phyloP scores from a whole-genome alignment of 2,113 vertebrate genomes.

The Plestiodon gilberti region DNA sequence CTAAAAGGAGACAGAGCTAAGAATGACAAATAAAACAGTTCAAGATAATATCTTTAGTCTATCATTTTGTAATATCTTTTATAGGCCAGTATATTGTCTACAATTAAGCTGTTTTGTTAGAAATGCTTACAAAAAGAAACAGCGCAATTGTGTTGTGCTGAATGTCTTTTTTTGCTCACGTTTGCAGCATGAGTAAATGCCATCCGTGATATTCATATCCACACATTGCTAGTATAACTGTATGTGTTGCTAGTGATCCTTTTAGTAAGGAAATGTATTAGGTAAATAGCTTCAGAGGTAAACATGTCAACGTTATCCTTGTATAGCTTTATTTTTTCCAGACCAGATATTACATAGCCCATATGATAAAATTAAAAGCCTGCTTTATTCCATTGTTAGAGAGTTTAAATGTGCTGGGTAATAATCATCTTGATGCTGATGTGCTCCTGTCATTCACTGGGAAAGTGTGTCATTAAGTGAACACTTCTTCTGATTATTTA shows the following conservation, averaged over 20 bases:
- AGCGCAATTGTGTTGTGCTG: background rate
- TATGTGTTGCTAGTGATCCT: conserved; percentile 22
- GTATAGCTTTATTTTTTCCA: background rate
- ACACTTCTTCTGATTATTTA: conserved; percentile 39
- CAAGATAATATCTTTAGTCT: background rate
- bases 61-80: background rate
- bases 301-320: background rate
- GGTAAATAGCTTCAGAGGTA: conserved; percentile 1
- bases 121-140: conserved; percentile 8
- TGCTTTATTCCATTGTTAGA: conserved; percentile 40
- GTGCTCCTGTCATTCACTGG: conserved; percentile 36
- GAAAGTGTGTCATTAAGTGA: conserved; percentile 34
- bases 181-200: background rate
- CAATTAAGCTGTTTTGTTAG: conserved; percentile 5
- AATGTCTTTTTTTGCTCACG: background rate
- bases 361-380: conserved; percentile 2
- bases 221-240: conserved; percentile 3
- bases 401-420: background rate
- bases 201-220: no score
- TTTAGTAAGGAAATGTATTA: background rate
- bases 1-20: background rate
- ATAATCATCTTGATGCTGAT: conserved; percentile 12
- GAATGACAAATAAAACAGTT: background rate
- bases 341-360: background rate
- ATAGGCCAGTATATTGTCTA: no score